A percentile compares a stretch with the other conserved stretches of the same genome.
phyloP scores from a whole-genome alignment of 1,140 invertebrate species.

The Procambarus clarkii region DNA sequence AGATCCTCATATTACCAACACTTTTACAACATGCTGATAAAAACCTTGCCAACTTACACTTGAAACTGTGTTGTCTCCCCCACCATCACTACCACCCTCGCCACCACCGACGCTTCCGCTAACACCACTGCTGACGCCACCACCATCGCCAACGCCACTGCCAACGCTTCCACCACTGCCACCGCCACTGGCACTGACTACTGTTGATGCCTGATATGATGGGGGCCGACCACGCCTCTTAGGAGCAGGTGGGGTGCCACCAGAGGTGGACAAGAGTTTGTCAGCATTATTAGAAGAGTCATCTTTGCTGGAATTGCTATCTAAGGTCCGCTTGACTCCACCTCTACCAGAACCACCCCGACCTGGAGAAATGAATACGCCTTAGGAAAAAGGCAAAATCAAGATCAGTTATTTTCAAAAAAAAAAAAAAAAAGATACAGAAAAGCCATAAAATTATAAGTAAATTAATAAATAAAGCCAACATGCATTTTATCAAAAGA shows the following conservation, averaged over 20 bases:
- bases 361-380: conserved; percentile 40
- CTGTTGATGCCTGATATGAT: conserved; percentile 5
- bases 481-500: background rate
- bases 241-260: background rate
- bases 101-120: too few species aligned
- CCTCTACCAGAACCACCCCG: conserved; percentile 25
- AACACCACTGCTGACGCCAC: background rate
- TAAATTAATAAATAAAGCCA: background rate
- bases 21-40: conserved; percentile 33
- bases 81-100: background rate
- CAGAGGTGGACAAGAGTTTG: background rate
- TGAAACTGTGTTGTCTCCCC: conserved; percentile 1
- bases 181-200: background rate
- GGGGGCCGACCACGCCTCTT: conserved; percentile 58
- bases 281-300: background rate
- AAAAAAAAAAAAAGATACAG: too few species aligned
- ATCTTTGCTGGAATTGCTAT: conserved; percentile 10
- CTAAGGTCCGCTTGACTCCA: conserved; percentile 43
- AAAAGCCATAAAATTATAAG: conserved; percentile 3
- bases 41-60: conserved; percentile 25
- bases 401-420: conserved; percentile 34
- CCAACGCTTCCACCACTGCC: too few species aligned
- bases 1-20: conserved; percentile 46
- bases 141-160: background rate
- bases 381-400: conserved; percentile 24